Evolutionary conservation across 2,888 invertebrate species (phyloP).

Genomic region (Lasioglossum malachurum): DNA sequence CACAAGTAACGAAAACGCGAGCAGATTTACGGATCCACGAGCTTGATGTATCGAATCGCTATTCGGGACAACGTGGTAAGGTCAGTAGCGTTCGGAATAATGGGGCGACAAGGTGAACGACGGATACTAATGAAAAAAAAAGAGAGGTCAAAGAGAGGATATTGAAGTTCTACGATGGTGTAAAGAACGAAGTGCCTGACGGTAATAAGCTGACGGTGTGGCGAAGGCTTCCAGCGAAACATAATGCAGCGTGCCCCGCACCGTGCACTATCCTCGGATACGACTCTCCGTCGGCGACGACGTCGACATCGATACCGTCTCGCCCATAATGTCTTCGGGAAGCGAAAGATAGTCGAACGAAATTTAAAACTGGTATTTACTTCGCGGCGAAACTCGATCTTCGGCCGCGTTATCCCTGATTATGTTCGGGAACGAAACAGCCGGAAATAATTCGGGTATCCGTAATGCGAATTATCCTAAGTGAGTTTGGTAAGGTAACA

Average conservation of each 20-base stretch:
- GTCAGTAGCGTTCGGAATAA: not conserved
- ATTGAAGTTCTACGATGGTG: constrained; percentile 75
- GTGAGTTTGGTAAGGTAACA: not conserved
- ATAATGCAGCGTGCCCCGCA: constrained; percentile 39
- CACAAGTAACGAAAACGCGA: not conserved
- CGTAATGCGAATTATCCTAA: not conserved
- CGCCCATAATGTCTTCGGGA: constrained; percentile 21
- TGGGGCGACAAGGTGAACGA: not conserved
- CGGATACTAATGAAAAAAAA: not conserved
- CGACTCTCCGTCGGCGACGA: constrained; percentile 28
- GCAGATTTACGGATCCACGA: not conserved
- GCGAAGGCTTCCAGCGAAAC: constrained; percentile 26
- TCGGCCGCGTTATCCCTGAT: not conserved
- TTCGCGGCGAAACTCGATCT: not conserved
- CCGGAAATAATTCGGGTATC: not conserved
- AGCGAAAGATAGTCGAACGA: constrained; percentile 16
- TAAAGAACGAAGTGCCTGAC: constrained; percentile 71
- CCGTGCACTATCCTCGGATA: constrained; percentile 32
- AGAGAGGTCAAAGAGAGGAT: not conserved
- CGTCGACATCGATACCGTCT: constrained; percentile 12
- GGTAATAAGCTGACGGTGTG: constrained; percentile 59
- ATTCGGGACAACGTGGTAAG: not conserved
- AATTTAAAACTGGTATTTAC: not conserved
- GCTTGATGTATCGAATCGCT: not conserved
- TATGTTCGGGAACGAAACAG: not conserved